These are phyloP conservation scores for Synanceia verrucosa DNA, from an alignment of 2,797 vertebrate genomes.

Conservation along the genomic window DNA sequence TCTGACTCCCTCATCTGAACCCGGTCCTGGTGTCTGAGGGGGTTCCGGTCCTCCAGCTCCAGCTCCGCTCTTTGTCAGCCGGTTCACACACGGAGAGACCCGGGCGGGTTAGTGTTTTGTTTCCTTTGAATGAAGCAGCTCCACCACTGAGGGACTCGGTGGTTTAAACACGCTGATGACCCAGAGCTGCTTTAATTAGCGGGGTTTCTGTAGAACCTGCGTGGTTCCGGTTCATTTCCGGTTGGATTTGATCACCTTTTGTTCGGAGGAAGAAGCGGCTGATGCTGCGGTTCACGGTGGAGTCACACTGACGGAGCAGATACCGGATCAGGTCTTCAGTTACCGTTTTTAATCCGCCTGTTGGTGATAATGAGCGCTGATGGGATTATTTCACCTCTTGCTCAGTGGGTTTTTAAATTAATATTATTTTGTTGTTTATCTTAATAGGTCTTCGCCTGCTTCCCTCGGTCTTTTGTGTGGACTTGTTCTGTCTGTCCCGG, in stretches of 20 bases:
- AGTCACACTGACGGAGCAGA: slow-evolving; percentile 28
- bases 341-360: background rate
- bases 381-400: slow-evolving; percentile 3
- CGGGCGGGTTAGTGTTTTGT: slow-evolving; percentile 33
- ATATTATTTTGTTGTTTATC: background rate
- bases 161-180: background rate
- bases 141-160: background rate
- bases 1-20: slow-evolving; percentile 13
- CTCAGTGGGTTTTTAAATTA: background rate
- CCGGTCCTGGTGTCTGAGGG: slow-evolving; percentile 24
- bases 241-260: slow-evolving; percentile 53
- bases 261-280: slow-evolving; percentile 46
- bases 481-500: slow-evolving; percentile 16
- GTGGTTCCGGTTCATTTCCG: background rate
- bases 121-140: slow-evolving; percentile 41
- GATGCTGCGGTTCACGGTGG: slow-evolving; percentile 56
- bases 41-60: slow-evolving; percentile 27
- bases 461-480: slow-evolving; percentile 49
- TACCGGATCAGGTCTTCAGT: slow-evolving; percentile 29
- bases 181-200: background rate
- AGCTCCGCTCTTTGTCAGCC: slow-evolving; percentile 68
- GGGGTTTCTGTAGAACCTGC: background rate
- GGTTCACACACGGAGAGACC: slow-evolving; percentile 25
- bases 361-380: background rate
- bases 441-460: background rate